These are phyloP conservation scores for Actinostola sp. DNA, from an alignment of 92 coral and sea anemone genomes.

Conservation along the genomic window DNA sequence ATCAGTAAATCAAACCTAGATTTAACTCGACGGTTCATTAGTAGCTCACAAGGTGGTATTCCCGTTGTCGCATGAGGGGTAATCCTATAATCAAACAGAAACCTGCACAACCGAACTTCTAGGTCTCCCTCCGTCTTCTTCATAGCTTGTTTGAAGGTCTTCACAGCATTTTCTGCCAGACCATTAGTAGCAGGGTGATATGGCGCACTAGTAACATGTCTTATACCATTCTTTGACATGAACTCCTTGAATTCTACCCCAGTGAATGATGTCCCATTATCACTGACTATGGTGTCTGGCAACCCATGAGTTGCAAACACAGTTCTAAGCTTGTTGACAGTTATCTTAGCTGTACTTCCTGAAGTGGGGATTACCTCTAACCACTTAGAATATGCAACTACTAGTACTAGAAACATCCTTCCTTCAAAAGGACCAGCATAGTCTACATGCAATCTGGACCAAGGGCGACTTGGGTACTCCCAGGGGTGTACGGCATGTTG, in stretches of 20 bases:
- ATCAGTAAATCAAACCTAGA: too few relatives aligned
- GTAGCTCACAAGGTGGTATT: slow-evolving; percentile 26
- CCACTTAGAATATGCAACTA: slow-evolving; percentile 22
- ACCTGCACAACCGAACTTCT: not conserved
- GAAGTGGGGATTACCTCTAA: slow-evolving; percentile 6
- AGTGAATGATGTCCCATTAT: slow-evolving; percentile 9
- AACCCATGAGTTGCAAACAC: slow-evolving; percentile 3
- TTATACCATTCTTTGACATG: slow-evolving; percentile 28
- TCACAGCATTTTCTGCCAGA: slow-evolving; percentile 43
- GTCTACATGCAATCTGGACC: slow-evolving; percentile 24
- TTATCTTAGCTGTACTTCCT: slow-evolving; percentile 16
- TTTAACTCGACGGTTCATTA: too few relatives aligned
- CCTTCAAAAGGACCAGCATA: slow-evolving; percentile 23
- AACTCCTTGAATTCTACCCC: slow-evolving; percentile 19
- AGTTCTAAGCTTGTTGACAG: slow-evolving; percentile 9
- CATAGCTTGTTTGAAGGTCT: slow-evolving; percentile 48
- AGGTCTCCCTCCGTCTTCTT: slow-evolving; percentile 19
- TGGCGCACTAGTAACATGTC: slow-evolving; percentile 23
- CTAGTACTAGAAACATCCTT: slow-evolving; percentile 2
- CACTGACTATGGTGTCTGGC: slow-evolving; percentile 23
- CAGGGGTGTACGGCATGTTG: slow-evolving; percentile 7
- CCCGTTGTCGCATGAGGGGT: slow-evolving; percentile 39
- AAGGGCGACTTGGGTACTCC: not conserved
- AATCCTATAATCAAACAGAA: slow-evolving; percentile 20
- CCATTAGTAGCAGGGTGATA: slow-evolving; percentile 50